phyloP scores from a whole-genome alignment of 1,140 invertebrate species.

The Drosophila truncata region DNA sequence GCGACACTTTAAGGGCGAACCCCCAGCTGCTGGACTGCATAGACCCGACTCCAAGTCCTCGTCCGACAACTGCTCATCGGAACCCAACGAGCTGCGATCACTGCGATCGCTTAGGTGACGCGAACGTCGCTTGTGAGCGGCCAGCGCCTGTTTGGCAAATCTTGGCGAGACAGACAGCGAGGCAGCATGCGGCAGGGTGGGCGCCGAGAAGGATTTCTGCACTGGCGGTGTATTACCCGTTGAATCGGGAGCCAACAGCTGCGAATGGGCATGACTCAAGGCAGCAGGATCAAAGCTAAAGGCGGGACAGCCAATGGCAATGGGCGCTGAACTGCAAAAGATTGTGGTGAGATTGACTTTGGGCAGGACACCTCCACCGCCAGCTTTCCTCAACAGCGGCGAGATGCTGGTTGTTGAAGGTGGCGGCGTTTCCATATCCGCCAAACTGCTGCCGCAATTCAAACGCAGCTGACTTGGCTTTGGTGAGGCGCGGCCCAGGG shows the following conservation, averaged over 20 bases:
- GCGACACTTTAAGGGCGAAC: constrained; percentile 74
- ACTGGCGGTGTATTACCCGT: constrained; percentile 48
- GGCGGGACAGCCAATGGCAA: constrained; percentile 61
- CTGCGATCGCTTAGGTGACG: constrained; percentile 83
- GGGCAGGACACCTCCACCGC: constrained; percentile 42
- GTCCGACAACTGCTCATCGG: constrained; percentile 83
- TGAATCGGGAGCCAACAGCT: constrained; percentile 46
- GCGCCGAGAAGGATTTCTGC: constrained; percentile 83
- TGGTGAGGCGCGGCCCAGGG: constrained; percentile 13
- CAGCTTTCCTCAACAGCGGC: constrained; percentile 54
- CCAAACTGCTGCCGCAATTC: constrained; percentile 31
- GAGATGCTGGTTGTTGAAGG: constrained; percentile 30
- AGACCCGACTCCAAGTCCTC: constrained; percentile 78
- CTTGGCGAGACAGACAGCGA: constrained; percentile 76
- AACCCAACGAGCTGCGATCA: constrained; percentile 80
- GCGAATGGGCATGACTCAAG: constrained; percentile 53
- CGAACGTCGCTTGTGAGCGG: constrained; percentile 78
- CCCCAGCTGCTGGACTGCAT: constrained; percentile 72
- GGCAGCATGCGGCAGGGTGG: constrained; percentile 74
- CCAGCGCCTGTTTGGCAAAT: constrained; percentile 77
- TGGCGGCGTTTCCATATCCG: constrained; percentile 61
- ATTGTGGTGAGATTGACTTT: constrained; percentile 82
- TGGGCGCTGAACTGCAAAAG: constrained; percentile 76
- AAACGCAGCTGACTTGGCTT: constrained; percentile 63
- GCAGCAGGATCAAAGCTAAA: constrained; percentile 70